phyloP scores from a whole-genome alignment of 2,797 vertebrate species.

The Trematomus bernacchii region DNA sequence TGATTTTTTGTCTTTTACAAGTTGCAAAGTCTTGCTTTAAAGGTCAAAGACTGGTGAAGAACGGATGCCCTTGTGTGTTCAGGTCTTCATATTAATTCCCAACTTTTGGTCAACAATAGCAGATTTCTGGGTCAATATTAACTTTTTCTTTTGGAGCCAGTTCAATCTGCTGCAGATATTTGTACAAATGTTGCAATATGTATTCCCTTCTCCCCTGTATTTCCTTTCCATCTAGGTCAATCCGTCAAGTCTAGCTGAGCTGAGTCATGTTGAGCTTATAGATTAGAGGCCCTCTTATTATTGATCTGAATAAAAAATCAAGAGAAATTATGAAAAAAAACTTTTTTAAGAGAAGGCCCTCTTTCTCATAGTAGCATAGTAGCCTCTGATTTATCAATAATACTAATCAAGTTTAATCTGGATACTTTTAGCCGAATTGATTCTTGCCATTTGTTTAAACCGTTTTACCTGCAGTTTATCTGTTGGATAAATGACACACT shows the following conservation, averaged over 20 bases:
- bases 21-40: background rate
- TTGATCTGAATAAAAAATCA: no score
- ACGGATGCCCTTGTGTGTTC: background rate
- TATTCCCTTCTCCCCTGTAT: background rate
- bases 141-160: background rate
- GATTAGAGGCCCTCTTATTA: constrained; percentile 29
- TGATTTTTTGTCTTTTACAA: background rate
- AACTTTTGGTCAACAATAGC: background rate
- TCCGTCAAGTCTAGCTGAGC: constrained; percentile 30
- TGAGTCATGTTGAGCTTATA: constrained; percentile 23
- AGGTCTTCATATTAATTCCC: constrained; percentile 3
- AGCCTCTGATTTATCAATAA: background rate
- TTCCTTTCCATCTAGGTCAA: background rate
- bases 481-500: background rate
- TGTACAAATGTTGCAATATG: background rate
- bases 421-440: background rate
- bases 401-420: background rate
- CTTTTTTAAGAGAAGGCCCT: no score
- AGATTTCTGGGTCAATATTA: background rate
- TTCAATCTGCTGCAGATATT: background rate
- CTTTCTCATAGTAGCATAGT: background rate
- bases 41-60: constrained; percentile 5
- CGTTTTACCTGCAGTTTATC: background rate
- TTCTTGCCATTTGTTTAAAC: background rate
- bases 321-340: no score